Conservation (phyloP, 30 jellyfish, hydroid and myxozoan genomes). For the Phacellophora camtschatica region DNA sequence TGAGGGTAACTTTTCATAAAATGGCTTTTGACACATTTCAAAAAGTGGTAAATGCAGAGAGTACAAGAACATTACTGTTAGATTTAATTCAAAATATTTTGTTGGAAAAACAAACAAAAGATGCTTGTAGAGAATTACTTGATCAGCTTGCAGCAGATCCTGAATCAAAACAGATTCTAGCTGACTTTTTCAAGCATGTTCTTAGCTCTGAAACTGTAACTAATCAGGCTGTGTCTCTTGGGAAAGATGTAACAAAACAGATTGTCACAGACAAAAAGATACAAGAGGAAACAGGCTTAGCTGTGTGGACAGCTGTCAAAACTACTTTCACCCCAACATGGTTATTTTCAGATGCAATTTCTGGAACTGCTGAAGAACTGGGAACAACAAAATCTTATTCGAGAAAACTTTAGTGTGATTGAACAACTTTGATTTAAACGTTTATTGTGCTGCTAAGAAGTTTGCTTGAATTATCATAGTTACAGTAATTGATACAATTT, state of each 20-base stretch:
- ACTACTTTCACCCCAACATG: conserved; percentile 68
- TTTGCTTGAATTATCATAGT: too few relatives aligned
- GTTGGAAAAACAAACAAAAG: conserved; percentile 39
- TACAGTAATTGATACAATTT: too few relatives aligned
- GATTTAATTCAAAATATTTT: conserved; percentile 42
- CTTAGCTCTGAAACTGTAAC: conserved; percentile 72
- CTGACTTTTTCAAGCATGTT: conserved; percentile 60
- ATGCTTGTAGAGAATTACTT: conserved; percentile 59
- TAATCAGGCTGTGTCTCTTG: conserved; percentile 72
- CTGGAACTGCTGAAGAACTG: background rate
- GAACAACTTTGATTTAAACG: background rate
- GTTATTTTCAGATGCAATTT: conserved; percentile 19
- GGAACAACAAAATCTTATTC: background rate
- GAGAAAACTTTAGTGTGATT: background rate
- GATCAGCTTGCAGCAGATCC: conserved; percentile 43
- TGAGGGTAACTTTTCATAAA: conserved; percentile 13
- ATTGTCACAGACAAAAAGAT: conserved; percentile 65
- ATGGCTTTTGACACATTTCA: conserved; percentile 23
- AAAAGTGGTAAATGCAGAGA: conserved; percentile 19
- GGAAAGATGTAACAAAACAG: conserved; percentile 73
- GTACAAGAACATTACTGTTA: conserved; percentile 26
- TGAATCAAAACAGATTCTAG: conserved; percentile 47
- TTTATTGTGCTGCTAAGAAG: background rate
- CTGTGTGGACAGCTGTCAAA: conserved; percentile 75
- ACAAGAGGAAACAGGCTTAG: conserved; percentile 80